phyloP scores from a whole-genome alignment of 2,888 invertebrate genomes.

The Dermolepida albohirtum region DNA sequence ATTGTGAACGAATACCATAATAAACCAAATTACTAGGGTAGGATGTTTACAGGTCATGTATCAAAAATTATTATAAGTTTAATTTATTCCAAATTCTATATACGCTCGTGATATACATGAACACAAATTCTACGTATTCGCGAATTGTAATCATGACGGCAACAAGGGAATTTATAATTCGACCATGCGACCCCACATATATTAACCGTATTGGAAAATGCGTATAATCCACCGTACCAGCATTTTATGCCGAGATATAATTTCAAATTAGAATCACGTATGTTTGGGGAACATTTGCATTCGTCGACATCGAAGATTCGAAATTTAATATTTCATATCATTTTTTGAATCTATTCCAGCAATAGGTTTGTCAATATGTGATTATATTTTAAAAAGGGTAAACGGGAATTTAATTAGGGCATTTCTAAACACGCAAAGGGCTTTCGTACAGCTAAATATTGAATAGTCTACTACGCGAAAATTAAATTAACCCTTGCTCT shows the following conservation, averaged over 20 bases:
- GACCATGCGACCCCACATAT: neutral
- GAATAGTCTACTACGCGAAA: no score
- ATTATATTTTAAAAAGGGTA: no score
- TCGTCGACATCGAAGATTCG: neutral
- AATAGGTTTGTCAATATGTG: no score
- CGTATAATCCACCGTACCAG: neutral
- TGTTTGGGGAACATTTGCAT: neutral
- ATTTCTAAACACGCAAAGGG: no score
- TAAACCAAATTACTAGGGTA: neutral
- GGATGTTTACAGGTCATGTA: neutral
- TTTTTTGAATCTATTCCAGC: neutral
- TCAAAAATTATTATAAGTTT: slow-evolving; percentile 12
- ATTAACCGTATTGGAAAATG: neutral
- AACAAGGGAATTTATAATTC: slow-evolving; percentile 9
- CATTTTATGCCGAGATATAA: neutral
- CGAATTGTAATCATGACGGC: neutral
- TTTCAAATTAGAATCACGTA: slow-evolving; percentile 15
- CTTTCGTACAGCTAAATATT: no score
- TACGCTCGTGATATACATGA: no score
- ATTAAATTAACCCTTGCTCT: no score
- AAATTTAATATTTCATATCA: neutral
- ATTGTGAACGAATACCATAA: neutral
- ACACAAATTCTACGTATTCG: neutral
- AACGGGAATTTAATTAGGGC: no score
- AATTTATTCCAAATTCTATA: neutral